Evolutionary conservation across 2,797 vertebrate genomes (phyloP).

Genomic region (Hephaestus fuliginosus): DNA sequence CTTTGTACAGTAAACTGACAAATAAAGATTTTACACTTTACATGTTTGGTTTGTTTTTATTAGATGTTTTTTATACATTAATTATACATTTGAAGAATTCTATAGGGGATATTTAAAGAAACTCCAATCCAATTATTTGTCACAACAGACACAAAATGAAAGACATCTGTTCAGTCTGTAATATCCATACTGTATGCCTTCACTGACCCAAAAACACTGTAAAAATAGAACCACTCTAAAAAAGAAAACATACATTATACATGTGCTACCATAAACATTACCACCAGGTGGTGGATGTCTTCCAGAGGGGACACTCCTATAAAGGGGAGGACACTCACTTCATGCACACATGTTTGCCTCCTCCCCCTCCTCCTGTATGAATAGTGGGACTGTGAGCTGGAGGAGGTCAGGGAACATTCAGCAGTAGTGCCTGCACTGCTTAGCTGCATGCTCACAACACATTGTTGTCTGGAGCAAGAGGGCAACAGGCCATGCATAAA

Average conservation of each 20-base stretch:
- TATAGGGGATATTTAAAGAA: not conserved
- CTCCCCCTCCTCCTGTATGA: conserved; percentile 66
- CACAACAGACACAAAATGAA: not conserved
- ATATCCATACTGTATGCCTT: not conserved
- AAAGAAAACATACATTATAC: not conserved
- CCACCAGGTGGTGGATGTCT: conserved; percentile 64
- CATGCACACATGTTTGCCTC: conserved; percentile 45
- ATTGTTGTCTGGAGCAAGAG: conserved; percentile 52
- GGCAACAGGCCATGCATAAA: conserved; percentile 71
- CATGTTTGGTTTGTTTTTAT: conserved; percentile 11
- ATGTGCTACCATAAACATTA: conserved; percentile 28
- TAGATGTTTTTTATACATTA: too few relatives aligned
- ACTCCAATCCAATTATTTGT: not conserved
- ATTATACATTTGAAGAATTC: not conserved
- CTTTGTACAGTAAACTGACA: conserved; percentile 54
- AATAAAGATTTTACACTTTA: conserved; percentile 48
- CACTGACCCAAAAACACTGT: not conserved
- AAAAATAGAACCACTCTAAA: not conserved
- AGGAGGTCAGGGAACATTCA: conserved; percentile 43
- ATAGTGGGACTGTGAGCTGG: conserved; percentile 61
- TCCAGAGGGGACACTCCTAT: conserved; percentile 33
- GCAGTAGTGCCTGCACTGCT: conserved; percentile 43
- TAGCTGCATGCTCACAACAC: conserved; percentile 55
- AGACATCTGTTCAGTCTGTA: not conserved
- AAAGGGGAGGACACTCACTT: conserved; percentile 60